Conservation (phyloP, 2,888 invertebrate species). For the Tetragonisca angustula region DNA sequence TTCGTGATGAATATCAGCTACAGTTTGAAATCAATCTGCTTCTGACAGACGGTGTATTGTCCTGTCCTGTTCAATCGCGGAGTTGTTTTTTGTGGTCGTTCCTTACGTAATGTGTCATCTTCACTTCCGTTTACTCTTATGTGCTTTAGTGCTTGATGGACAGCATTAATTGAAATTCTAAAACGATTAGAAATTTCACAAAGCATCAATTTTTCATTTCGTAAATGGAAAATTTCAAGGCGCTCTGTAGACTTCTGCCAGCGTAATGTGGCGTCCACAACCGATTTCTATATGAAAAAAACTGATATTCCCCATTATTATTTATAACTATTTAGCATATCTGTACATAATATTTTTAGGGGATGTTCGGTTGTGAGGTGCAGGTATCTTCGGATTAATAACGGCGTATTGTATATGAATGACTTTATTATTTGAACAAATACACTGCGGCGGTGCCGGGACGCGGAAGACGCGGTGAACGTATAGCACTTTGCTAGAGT, state of each 20-base stretch:
- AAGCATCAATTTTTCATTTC: conserved; percentile 7
- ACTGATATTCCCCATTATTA: background rate
- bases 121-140: background rate
- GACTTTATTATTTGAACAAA: no score
- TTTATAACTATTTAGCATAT: background rate
- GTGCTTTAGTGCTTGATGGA: background rate
- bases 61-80: background rate
- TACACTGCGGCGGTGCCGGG: no score
- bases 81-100: background rate
- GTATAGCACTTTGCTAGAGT: no score
- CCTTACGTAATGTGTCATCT: background rate
- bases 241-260: background rate
- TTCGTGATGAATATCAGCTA: background rate
- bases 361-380: no score
- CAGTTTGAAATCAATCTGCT: background rate
- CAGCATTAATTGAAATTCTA: conserved; percentile 8
- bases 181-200: background rate
- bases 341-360: background rate
- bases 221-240: background rate
- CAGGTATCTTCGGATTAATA: no score
- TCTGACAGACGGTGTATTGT: conserved; percentile 7
- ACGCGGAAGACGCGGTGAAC: no score
- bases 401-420: no score
- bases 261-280: background rate
- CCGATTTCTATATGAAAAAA: conserved; percentile 3